Conservation (phyloP, 2,888 invertebrate species). For the Sphaeridia pumilis region DNA sequence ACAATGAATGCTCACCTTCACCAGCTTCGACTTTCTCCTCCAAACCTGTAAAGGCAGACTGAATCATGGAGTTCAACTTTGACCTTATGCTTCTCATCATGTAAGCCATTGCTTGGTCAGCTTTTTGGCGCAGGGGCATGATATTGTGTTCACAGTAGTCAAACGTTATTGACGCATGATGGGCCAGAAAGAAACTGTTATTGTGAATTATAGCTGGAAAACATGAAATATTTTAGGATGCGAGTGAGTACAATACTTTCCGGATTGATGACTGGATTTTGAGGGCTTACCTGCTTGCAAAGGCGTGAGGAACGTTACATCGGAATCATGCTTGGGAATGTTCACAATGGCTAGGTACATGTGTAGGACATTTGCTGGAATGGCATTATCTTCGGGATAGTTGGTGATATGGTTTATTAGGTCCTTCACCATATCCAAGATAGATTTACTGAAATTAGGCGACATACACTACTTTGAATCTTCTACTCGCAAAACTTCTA, state of each 20-base stretch:
- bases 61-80: conserved; percentile 28
- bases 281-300: conserved; percentile 20
- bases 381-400: conserved; percentile 20
- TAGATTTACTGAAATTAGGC: conserved; percentile 16
- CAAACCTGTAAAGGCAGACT: conserved; percentile 23
- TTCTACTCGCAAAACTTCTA: neutral
- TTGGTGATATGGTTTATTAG: conserved; percentile 19
- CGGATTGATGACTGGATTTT: neutral
- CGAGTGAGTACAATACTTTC: too few relatives aligned
- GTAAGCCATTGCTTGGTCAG: conserved; percentile 25
- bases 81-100: conserved; percentile 29
- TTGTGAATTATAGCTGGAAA: conserved; percentile 69
- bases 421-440: conserved; percentile 21
- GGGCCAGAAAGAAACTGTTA: conserved; percentile 78
- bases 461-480: neutral
- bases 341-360: conserved; percentile 27
- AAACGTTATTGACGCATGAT: conserved; percentile 42
- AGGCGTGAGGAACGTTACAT: conserved; percentile 23
- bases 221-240: too few relatives aligned
- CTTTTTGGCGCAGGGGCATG: conserved; percentile 24
- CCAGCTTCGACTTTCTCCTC: conserved; percentile 20
- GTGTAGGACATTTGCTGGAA: conserved; percentile 21
- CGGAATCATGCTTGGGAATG: conserved; percentile 32
- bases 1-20: conserved; percentile 6
- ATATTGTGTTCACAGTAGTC: conserved; percentile 25